Evolutionary conservation across 1,140 invertebrate species (phyloP).

Genomic region (Drosophila mayri): DNA sequence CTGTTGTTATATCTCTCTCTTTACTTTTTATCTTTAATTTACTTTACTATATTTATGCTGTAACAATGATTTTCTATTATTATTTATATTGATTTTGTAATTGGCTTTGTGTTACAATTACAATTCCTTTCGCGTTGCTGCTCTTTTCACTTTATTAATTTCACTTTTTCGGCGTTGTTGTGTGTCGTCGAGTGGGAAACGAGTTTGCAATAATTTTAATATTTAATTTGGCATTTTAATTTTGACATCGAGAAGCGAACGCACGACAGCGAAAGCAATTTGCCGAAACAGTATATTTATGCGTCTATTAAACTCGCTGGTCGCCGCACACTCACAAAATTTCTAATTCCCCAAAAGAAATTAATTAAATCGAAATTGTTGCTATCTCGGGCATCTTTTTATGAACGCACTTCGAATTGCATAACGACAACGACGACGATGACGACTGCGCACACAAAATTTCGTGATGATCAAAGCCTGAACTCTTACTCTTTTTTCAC

Average conservation of each 20-base stretch:
- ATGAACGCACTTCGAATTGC: constrained; percentile 72
- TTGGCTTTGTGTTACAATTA: constrained; percentile 28
- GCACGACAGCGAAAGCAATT: constrained; percentile 17
- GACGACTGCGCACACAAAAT: constrained; percentile 62
- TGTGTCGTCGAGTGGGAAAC: constrained; percentile 31
- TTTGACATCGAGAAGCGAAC: constrained; percentile 34
- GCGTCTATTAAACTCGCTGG: constrained; percentile 48
- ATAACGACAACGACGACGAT: constrained; percentile 53
- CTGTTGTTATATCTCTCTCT: constrained; percentile 33
- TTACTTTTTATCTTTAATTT: constrained; percentile 26
- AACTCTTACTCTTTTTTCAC: constrained; percentile 33
- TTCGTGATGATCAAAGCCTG: constrained; percentile 32
- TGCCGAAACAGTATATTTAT: constrained; percentile 42
- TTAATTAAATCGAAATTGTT: constrained; percentile 50
- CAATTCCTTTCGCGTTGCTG: constrained; percentile 35
- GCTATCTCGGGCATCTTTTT: constrained; percentile 56
- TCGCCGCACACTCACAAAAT: constrained; percentile 6
- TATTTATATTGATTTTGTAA: constrained; percentile 70
- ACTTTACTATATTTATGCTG: constrained; percentile 47
- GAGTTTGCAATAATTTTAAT: constrained; percentile 59
- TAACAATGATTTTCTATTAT: constrained; percentile 73
- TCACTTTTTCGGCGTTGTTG: constrained; percentile 45
- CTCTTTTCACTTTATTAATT: constrained; percentile 72
- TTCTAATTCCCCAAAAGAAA: constrained; percentile 41
- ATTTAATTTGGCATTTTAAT: constrained; percentile 46